Base-by-base conservation (phyloP, 30 jellyfish, hydroid and myxozoan species). In the Hydractinia symbiolongicarpus region DNA sequence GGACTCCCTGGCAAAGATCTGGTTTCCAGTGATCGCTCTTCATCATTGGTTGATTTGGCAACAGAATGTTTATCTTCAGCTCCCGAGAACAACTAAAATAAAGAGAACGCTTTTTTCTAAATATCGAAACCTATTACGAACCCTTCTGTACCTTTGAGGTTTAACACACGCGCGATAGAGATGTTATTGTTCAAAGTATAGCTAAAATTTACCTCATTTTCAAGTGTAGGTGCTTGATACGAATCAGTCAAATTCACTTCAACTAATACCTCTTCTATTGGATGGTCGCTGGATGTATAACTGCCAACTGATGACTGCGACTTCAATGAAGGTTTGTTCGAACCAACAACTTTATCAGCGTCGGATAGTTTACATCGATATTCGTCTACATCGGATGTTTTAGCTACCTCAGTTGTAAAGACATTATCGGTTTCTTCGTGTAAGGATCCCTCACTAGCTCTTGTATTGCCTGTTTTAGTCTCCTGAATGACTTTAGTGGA, bases 1-100 rank as follows among this genome's bases (percentile, higher is more conserved):
- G 96, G 98, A 55, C 88, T 85, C 76, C 96, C 91, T 5, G 98
- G 98, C 79, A 91, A 79, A 1, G 98, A 91, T 54, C 95, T 83
- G 8, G 98, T 91, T 60, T 91, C 98, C 54, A 91, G 83, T 56
- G 83, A 82, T 79, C 88, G 88, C 61, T 91, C 98, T 52, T 91
- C 96, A 68, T 87, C 98, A 44, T 89, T 88, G 9, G 86, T 79
- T 9, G 98, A 86, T 50, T 91, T 86, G 72, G 86, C 84, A 20
- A 91, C 96, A 4, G 98, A 91, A 52, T 91, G 89, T 5, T 96
- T 91, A 56, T 91, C 95, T 72, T 91, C 86, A 10, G 96, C 98
- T 78, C 16, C 74, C 0, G 44, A 30, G 44, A 30, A 30, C 44
- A 30, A 30, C 44, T 30, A 30, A 30, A 30, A 30, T 30, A 30